Evolutionary conservation across 2,113 vertebrate genomes (phyloP).

Genomic region (Neogobius melanostomus): DNA sequence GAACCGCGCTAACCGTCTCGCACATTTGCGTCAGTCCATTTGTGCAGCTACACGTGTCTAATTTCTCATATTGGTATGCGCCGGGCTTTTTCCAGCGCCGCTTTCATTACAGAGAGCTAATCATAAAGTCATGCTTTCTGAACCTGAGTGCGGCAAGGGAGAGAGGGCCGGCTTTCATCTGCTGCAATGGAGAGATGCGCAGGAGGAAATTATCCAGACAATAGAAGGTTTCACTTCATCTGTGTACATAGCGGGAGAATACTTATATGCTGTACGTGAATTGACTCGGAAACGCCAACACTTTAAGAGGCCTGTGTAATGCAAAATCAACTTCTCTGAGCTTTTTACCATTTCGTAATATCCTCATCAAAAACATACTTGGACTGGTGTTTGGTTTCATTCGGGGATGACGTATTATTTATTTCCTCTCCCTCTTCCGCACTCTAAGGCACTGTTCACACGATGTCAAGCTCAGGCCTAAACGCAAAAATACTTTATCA

Average conservation of each 20-base stretch:
- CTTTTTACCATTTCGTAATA: too few relatives aligned
- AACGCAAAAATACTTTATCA: too few relatives aligned
- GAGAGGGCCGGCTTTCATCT: neutral
- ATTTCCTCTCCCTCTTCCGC: too few relatives aligned
- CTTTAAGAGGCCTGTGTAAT: neutral
- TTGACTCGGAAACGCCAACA: neutral
- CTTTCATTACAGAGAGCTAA: neutral
- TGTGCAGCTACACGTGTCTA: neutral
- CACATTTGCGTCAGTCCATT: constrained; percentile 9
- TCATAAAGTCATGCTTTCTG: neutral
- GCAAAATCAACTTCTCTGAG: too few relatives aligned
- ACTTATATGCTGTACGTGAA: neutral
- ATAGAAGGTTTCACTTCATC: neutral
- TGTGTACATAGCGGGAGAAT: neutral
- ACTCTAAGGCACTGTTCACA: too few relatives aligned
- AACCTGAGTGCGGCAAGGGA: neutral
- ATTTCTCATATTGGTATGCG: neutral
- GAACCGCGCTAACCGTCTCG: constrained; percentile 6
- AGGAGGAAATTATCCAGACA: neutral
- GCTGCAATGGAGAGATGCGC: neutral
- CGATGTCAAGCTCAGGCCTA: too few relatives aligned
- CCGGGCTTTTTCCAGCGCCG: neutral
- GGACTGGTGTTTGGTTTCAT: too few relatives aligned
- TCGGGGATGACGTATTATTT: too few relatives aligned
- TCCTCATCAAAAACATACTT: too few relatives aligned